Percentiles rank a stretch among this genome's conserved stretches.
phyloP scores from a whole-genome alignment of 2,113 vertebrate genomes.

The Xenopus laevis region DNA sequence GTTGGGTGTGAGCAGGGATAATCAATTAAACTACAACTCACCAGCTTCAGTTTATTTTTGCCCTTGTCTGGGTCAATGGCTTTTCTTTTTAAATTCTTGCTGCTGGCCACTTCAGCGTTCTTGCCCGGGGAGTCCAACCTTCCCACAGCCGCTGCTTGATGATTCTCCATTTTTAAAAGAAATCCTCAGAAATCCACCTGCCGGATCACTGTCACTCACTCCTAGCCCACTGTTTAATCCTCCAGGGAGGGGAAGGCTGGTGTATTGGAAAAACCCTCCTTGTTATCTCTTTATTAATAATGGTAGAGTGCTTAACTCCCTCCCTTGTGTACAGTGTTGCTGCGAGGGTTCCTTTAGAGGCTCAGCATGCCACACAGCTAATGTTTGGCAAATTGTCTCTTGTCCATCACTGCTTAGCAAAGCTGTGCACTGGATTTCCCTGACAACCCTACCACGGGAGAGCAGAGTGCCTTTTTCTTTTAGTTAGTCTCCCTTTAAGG shows the following conservation, averaged over 20 bases:
- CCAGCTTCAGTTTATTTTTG: constrained; percentile 41
- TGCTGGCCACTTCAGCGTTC: neutral
- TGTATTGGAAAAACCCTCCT: constrained; percentile 11
- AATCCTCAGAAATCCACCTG: constrained; percentile 9
- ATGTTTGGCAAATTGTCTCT: neutral
- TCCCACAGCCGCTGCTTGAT: constrained; percentile 10
- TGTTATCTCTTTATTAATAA: constrained; percentile 10
- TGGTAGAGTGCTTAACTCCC: neutral
- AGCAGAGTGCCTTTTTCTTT: constrained; percentile 12
- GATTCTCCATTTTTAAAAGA: constrained; percentile 28
- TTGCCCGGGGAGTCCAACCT: constrained; percentile 22
- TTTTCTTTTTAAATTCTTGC: constrained; percentile 26
- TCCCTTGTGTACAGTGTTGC: constrained; percentile 2
- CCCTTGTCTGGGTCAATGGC: constrained; percentile 19
- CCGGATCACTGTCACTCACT: constrained; percentile 9
- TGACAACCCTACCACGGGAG: constrained; percentile 1
- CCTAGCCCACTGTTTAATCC: neutral
- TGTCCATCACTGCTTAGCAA: neutral
- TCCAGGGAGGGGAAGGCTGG: neutral
- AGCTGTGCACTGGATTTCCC: neutral
- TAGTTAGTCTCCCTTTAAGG: constrained; percentile 35
- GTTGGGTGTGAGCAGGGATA: neutral
- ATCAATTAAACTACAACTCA: constrained; percentile 5
- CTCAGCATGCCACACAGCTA: neutral
- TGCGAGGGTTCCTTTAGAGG: constrained; percentile 9